Evolutionary conservation across 2,888 invertebrate species (phyloP).

Genomic region (Drosophila mettleri): DNA sequence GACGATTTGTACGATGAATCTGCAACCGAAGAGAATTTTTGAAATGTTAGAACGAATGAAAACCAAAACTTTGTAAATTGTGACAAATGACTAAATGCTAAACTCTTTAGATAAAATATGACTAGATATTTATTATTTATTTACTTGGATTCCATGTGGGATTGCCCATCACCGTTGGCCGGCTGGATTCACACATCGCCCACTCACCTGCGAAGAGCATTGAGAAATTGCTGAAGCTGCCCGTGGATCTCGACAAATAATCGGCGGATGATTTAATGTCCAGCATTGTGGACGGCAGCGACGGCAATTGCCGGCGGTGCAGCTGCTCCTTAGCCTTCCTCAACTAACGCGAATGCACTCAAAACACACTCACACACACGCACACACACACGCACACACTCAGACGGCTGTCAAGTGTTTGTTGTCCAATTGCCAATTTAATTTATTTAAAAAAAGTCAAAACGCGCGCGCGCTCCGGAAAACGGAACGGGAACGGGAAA

Average conservation of each 20-base stretch:
- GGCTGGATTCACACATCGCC: conserved; percentile 74
- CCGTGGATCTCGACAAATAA: conserved; percentile 93
- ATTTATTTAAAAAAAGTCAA: conserved; percentile 57
- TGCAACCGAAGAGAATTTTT: conserved; percentile 86
- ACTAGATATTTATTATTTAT: conserved; percentile 47
- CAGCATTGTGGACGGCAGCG: conserved; percentile 88
- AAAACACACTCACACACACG: conserved; percentile 31
- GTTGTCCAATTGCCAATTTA: conserved; percentile 48
- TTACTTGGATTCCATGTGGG: conserved; percentile 77
- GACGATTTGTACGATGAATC: conserved; percentile 95
- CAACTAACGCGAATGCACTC: neutral
- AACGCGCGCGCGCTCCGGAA: conserved; percentile 83
- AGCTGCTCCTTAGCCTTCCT: conserved; percentile 5
- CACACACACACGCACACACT: conserved; percentile 14
- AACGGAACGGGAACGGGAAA: conserved; percentile 84
- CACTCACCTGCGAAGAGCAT: conserved; percentile 95
- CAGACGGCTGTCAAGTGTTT: conserved; percentile 7
- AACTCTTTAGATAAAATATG: conserved; percentile 32
- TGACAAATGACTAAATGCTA: neutral
- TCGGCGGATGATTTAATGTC: conserved; percentile 97
- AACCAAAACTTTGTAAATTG: neutral
- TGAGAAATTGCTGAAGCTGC: conserved; percentile 97
- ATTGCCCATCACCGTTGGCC: conserved; percentile 70
- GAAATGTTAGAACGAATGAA: neutral
- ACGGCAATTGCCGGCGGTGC: conserved; percentile 74